Conservation (phyloP, 2,888 invertebrate species). For the Melangyna quadrimaculata region DNA sequence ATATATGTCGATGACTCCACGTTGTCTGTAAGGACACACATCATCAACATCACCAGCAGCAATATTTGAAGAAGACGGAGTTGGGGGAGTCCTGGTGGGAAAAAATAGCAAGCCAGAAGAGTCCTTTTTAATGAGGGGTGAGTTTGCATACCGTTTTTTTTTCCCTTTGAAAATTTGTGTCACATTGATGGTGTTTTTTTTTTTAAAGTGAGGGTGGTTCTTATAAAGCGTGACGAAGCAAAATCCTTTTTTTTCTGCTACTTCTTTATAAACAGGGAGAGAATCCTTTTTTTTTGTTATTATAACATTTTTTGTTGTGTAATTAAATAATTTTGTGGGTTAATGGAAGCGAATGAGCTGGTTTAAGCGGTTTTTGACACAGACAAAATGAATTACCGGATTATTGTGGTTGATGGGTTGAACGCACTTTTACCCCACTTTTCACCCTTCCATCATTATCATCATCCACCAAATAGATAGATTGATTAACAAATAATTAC, state of each 20-base stretch:
- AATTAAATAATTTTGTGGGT: slow-evolving; percentile 39
- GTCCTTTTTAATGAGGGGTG: slow-evolving; percentile 44
- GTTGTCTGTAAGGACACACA: slow-evolving; percentile 24
- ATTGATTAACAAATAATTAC: neutral
- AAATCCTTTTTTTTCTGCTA: slow-evolving; percentile 20
- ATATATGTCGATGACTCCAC: slow-evolving; percentile 6
- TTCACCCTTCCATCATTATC: neutral
- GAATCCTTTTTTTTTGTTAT: neutral
- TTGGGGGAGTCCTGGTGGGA: neutral
- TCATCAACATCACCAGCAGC: neutral
- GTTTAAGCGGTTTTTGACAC: neutral
- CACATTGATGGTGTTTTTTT: neutral
- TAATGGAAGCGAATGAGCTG: slow-evolving; percentile 30
- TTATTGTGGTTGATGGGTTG: neutral
- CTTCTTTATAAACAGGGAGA: neutral
- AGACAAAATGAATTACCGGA: neutral
- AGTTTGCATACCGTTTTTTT: slow-evolving; percentile 26
- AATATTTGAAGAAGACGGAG: neutral
- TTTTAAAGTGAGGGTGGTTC: neutral
- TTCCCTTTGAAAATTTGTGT: neutral
- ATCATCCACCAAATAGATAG: neutral
- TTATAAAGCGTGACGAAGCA: neutral
- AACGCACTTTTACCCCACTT: neutral
- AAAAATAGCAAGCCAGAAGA: neutral
- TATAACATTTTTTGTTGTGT: neutral